These are phyloP conservation scores for Carapus acus DNA, from an alignment of 2,797 vertebrate species.

Conservation along the genomic window DNA sequence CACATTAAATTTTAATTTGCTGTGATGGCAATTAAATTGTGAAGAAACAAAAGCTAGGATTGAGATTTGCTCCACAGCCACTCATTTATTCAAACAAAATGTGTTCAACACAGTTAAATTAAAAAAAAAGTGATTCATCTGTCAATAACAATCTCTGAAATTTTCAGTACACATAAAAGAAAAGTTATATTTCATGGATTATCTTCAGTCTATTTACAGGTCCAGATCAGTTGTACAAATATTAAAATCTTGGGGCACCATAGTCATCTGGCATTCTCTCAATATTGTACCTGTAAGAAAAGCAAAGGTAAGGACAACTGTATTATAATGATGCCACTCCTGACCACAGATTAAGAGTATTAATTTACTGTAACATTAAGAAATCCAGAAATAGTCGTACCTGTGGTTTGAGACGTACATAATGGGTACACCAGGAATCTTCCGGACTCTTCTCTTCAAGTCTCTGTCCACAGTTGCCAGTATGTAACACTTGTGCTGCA, in stretches of 20 bases:
- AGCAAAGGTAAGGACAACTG: background rate
- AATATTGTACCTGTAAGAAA: slow-evolving; percentile 85
- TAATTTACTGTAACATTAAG: background rate
- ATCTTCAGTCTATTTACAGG: slow-evolving; percentile 57
- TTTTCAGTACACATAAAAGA: slow-evolving; percentile 17
- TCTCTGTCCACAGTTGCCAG: slow-evolving; percentile 97
- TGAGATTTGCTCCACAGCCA: slow-evolving; percentile 5
- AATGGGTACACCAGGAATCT: slow-evolving; percentile 97
- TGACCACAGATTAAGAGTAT: background rate
- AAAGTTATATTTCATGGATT: slow-evolving; percentile 23
- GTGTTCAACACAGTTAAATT: slow-evolving; percentile 18
- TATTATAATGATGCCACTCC: background rate
- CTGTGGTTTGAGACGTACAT: slow-evolving; percentile 99
- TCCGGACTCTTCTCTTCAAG: slow-evolving; percentile 89
- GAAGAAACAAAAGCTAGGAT: background rate
- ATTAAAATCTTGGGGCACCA: slow-evolving; percentile 88
- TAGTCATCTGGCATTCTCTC: slow-evolving; percentile 98
- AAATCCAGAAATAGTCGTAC: slow-evolving; percentile 56
- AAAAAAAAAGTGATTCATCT: slow-evolving; percentile 6
- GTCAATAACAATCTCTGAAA: slow-evolving; percentile 19
- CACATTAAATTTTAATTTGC: too few relatives aligned
- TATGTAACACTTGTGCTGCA: slow-evolving; percentile 97
- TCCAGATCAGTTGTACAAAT: slow-evolving; percentile 8
- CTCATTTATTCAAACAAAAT: slow-evolving; percentile 40
- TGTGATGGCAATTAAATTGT: too few relatives aligned